These are phyloP conservation scores for Sweltsa coloradensis DNA, from an alignment of 1,140 invertebrate species.

Conservation along the genomic window DNA sequence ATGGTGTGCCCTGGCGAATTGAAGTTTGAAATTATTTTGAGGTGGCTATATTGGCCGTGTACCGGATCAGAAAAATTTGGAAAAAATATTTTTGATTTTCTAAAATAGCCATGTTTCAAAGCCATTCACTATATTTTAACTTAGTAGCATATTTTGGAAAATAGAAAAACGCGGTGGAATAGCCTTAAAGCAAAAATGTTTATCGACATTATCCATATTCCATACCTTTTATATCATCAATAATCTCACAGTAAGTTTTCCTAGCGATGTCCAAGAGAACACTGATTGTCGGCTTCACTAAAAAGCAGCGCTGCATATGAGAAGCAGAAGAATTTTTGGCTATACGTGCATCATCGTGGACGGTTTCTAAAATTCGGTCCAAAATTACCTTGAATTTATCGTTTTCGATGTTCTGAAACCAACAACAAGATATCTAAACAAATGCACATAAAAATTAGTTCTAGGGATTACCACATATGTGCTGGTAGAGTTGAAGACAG, in stretches of 20 bases:
- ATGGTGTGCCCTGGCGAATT: too few relatives aligned
- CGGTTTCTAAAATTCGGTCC: conserved; percentile 46
- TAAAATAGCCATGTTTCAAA: too few relatives aligned
- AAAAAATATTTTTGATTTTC: too few relatives aligned
- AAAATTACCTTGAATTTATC: conserved; percentile 41
- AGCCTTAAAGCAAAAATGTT: too few relatives aligned
- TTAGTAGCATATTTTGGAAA: too few relatives aligned
- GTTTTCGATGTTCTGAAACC: conserved; percentile 30
- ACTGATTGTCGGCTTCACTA: conserved; percentile 62
- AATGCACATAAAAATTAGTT: conserved; percentile 12
- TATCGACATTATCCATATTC: conserved; percentile 11
- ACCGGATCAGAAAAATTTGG: too few relatives aligned
- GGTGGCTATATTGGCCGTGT: too few relatives aligned
- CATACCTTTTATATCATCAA: conserved; percentile 61
- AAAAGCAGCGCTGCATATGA: conserved; percentile 68
- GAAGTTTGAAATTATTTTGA: too few relatives aligned
- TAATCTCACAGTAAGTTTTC: conserved; percentile 60
- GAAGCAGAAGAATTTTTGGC: conserved; percentile 50
- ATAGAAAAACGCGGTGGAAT: too few relatives aligned
- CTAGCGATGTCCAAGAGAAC: conserved; percentile 65
- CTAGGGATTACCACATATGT: too few relatives aligned
- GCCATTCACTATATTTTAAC: too few relatives aligned
- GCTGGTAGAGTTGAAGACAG: too few relatives aligned
- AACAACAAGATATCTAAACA: background rate
- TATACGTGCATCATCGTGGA: conserved; percentile 55